Evolutionary conservation across 2,113 vertebrate genomes (phyloP).

Genomic region (Aphyosemion australe): DNA sequence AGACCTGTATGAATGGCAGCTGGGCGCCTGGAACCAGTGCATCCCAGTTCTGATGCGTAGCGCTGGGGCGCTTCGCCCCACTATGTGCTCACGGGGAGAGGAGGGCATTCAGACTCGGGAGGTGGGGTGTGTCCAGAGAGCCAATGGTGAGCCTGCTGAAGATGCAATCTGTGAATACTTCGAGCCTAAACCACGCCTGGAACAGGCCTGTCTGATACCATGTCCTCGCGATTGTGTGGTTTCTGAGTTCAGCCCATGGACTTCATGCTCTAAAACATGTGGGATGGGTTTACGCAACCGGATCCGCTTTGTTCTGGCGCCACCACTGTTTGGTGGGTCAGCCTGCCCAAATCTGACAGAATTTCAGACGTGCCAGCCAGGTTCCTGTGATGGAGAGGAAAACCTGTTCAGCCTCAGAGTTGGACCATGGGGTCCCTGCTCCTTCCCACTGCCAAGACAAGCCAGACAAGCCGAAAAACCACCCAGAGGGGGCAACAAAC

Average conservation of each 20-base stretch:
- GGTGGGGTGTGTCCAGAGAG: constrained; percentile 87
- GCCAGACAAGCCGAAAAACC: constrained; percentile 71
- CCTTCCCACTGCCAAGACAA: constrained; percentile 76
- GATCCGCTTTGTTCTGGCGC: constrained; percentile 85
- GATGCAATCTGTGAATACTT: constrained; percentile 97
- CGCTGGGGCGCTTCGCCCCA: constrained; percentile 65
- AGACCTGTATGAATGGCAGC: constrained; percentile 93
- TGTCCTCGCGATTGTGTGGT: constrained; percentile 92
- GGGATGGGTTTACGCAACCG: constrained; percentile 90
- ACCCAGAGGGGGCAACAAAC: constrained; percentile 25
- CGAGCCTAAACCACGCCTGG: constrained; percentile 91
- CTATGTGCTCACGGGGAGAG: constrained; percentile 86
- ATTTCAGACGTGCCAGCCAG: constrained; percentile 87
- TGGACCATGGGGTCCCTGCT: constrained; percentile 88
- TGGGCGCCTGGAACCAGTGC: constrained; percentile 91
- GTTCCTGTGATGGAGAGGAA: constrained; percentile 80
- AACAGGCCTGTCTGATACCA: constrained; percentile 95
- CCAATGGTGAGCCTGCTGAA: constrained; percentile 80
- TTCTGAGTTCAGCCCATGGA: constrained; percentile 88
- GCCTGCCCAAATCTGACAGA: constrained; percentile 94
- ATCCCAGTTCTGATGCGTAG: constrained; percentile 83
- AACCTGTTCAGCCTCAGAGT: constrained; percentile 88
- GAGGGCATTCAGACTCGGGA: constrained; percentile 94
- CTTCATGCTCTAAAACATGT: constrained; percentile 90
- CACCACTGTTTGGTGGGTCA: constrained; percentile 88